Evolutionary conservation across 2,888 invertebrate genomes (phyloP).

Genomic region (Glaucopsyche alexis): DNA sequence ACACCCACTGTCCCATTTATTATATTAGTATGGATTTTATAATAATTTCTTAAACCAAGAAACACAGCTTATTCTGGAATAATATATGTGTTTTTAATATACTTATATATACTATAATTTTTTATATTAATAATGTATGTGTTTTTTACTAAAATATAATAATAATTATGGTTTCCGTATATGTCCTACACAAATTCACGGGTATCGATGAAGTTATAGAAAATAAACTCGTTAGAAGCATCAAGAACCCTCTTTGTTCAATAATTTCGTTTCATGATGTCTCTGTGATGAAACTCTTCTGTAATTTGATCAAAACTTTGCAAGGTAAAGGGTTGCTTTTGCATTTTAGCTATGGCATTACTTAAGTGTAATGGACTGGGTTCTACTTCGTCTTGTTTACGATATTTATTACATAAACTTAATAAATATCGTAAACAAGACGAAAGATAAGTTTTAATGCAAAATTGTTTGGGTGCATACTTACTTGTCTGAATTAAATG

Average conservation of each 20-base stretch:
- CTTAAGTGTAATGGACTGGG: background rate
- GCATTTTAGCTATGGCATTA: background rate
- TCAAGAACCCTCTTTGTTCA: slow-evolving; percentile 14
- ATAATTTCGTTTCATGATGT: background rate
- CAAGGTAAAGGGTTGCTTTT: slow-evolving; percentile 3
- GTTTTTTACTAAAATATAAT: no score
- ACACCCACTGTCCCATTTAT: no score
- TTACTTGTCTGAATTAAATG: no score
- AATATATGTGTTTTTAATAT: no score
- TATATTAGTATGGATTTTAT: no score
- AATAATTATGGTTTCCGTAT: background rate
- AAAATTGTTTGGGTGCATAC: no score
- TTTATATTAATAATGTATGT: no score
- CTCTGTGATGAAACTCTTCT: slow-evolving; percentile 2
- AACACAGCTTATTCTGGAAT: no score
- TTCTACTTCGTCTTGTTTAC: background rate
- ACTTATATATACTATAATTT: no score
- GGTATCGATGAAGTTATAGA: background rate
- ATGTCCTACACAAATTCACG: background rate
- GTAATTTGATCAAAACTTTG: slow-evolving; percentile 8
- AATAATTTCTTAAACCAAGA: no score
- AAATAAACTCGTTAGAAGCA: slow-evolving; percentile 11
- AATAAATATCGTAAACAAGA: background rate
- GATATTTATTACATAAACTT: no score
- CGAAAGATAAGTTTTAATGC: background rate